phyloP scores from a whole-genome alignment of 2,888 invertebrate genomes.

The Drosophila maculinotata region DNA sequence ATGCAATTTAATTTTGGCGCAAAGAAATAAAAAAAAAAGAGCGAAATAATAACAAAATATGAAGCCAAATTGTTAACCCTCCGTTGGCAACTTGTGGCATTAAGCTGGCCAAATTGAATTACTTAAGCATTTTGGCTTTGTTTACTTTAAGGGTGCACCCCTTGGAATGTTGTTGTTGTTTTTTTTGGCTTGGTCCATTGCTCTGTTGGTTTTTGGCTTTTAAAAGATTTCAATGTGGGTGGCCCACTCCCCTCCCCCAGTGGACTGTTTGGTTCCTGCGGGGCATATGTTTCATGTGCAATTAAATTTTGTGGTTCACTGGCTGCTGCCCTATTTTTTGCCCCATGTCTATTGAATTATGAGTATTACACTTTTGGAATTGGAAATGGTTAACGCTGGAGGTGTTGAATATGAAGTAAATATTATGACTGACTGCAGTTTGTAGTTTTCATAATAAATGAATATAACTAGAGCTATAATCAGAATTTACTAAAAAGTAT shows the following conservation, averaged over 20 bases:
- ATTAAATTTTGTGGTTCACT: slow-evolving; percentile 38
- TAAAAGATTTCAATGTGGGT: slow-evolving; percentile 31
- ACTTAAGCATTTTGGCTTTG: slow-evolving; percentile 55
- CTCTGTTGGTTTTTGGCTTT: slow-evolving; percentile 42
- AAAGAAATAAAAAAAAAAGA: slow-evolving; percentile 1
- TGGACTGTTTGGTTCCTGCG: not conserved
- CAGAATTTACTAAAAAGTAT: too few species aligned
- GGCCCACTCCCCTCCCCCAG: not conserved
- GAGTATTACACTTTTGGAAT: not conserved
- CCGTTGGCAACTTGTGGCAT: slow-evolving; percentile 42
- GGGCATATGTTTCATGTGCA: slow-evolving; percentile 43
- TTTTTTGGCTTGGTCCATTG: slow-evolving; percentile 19
- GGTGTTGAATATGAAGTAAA: not conserved
- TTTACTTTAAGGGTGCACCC: slow-evolving; percentile 50
- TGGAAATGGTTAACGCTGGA: not conserved
- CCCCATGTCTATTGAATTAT: not conserved
- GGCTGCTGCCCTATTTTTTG: not conserved
- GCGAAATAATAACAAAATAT: slow-evolving; percentile 16
- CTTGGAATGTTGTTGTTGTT: not conserved
- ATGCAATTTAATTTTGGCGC: slow-evolving; percentile 40
- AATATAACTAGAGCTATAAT: too few species aligned
- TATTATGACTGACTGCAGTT: too few species aligned
- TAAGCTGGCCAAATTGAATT: slow-evolving; percentile 59
- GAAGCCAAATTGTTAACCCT: slow-evolving; percentile 39
- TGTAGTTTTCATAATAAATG: too few species aligned